These are phyloP conservation scores for Xenopus borealis DNA, from an alignment of 2,113 vertebrate genomes.

Conservation along the genomic window DNA sequence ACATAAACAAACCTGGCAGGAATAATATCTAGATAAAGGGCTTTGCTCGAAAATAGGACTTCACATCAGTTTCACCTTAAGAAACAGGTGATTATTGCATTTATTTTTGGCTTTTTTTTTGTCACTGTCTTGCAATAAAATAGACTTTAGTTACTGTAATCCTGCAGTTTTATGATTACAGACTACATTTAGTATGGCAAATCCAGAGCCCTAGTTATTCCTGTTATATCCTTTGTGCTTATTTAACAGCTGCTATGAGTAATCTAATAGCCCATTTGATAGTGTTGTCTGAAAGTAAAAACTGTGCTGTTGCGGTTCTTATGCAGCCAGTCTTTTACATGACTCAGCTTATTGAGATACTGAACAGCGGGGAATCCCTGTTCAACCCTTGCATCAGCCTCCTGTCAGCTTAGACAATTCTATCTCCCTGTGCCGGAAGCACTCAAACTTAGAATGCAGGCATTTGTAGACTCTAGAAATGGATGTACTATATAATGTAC, in stretches of 20 bases:
- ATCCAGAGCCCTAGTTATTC: not conserved
- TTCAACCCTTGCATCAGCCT: not conserved
- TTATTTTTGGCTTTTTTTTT: not conserved
- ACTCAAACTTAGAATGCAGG: not conserved
- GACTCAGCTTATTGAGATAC: not conserved
- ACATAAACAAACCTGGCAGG: slow-evolving; percentile 26
- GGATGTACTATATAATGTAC: no score
- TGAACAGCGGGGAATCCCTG: not conserved
- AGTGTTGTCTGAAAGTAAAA: not conserved
- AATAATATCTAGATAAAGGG: slow-evolving; percentile 43
- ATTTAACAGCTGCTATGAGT: not conserved
- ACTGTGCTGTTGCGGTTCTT: not conserved
- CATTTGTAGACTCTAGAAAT: no score
- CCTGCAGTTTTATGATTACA: no score
- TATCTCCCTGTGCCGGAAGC: not conserved
- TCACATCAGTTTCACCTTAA: slow-evolving; percentile 45
- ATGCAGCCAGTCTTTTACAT: not conserved
- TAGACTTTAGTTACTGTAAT: not conserved
- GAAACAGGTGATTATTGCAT: slow-evolving; percentile 38
- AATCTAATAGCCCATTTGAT: not conserved
- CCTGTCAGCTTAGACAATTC: not conserved
- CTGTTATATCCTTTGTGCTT: not conserved
- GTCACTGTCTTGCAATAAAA: slow-evolving; percentile 1
- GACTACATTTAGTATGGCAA: no score
- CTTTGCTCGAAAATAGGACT: slow-evolving; percentile 25